Percentiles rank a stretch among this genome's conserved stretches.
Conservation (phyloP, 2,113 vertebrate genomes). For the Ictalurus punctatus region DNA sequence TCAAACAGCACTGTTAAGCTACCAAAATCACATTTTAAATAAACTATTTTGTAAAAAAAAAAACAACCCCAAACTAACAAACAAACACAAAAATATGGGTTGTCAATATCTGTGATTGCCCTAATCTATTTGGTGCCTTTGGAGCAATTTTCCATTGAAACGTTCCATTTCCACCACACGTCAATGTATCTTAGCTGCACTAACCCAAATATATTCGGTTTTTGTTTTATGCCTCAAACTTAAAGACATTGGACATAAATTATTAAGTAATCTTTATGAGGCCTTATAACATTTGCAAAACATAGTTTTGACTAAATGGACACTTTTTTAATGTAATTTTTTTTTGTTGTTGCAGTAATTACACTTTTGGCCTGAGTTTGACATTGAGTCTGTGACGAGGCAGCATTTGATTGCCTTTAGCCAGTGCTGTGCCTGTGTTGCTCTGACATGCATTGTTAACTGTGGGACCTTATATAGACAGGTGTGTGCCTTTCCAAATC, state of each 20-base stretch:
- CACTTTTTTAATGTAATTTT: neutral
- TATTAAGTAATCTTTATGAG: neutral
- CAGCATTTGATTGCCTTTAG: neutral
- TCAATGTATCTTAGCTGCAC: neutral
- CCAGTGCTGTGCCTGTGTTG: neutral
- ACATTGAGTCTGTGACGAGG: too few relatives aligned
- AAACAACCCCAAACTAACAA: too few relatives aligned
- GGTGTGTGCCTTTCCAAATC: too few relatives aligned
- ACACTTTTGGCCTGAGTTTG: neutral
- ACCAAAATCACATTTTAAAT: neutral
- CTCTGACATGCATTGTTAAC: too few relatives aligned
- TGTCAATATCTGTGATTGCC: neutral
- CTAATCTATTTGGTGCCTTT: neutral
- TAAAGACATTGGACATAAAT: neutral
- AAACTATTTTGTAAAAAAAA: neutral
- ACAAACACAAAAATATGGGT: neutral
- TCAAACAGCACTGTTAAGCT: neutral
- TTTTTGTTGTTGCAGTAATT: too few relatives aligned
- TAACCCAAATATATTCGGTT: neutral
- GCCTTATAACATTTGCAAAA: neutral
- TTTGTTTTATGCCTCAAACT: neutral
- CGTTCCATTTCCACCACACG: neutral
- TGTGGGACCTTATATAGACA: too few relatives aligned
- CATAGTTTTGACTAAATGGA: neutral
- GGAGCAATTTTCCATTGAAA: neutral